Base-by-base conservation (phyloP, 1,140 invertebrate genomes). In the Lepidurus packardi region DNA sequence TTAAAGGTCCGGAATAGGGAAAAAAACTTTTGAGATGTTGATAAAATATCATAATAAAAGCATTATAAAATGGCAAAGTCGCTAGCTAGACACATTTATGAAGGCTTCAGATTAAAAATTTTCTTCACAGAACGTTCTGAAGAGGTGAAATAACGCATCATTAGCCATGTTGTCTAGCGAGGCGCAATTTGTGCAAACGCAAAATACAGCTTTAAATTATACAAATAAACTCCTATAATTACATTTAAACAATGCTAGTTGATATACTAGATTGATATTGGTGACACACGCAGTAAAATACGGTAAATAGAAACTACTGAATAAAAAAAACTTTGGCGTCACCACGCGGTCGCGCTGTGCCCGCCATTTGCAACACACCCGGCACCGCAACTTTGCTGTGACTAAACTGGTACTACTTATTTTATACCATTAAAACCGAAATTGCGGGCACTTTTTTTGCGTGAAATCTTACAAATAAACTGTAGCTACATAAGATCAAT, bases 81-180 rank as follows among this genome's bases (percentile, higher is more conserved):
- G 24, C 3, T n/a, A n/a, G 16, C 65, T 73, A 73, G 65, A 24
- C 65, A 73, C 65, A 24, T 73, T 2, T n/a, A 73, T 10, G 24
- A 43, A 42, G 34, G 34, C 34, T 42, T 42, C 47, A 77, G 47
- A 47, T 53, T 77, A 43, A 65, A 53, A 42, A 41, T 47, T 77
- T 44, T 77, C 42, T 65, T 43, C 42, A 75, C 74, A 42, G 74
- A 42, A 43, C 74, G 34, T 75, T 65, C 53, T 65, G 53, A n/a
- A 65, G 53, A 65, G 53, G 53, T 65, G 53, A 65, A 65, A n/a
- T n/a, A 65, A 65, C 53, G 16, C 53, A 65, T 65, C 53, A 65
- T 65, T 65, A 65, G 53, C 53, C 53, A 65, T 65, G 16, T 13
- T 13, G 53, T 34, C 34, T 34, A 34, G 34, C 34, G 34, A 34